A percentile compares a stretch with the other conserved stretches of the same genome.
These are phyloP conservation scores for Stictonetta naevosa DNA, from an alignment of 2,113 vertebrate genomes.

Conservation along the genomic window DNA sequence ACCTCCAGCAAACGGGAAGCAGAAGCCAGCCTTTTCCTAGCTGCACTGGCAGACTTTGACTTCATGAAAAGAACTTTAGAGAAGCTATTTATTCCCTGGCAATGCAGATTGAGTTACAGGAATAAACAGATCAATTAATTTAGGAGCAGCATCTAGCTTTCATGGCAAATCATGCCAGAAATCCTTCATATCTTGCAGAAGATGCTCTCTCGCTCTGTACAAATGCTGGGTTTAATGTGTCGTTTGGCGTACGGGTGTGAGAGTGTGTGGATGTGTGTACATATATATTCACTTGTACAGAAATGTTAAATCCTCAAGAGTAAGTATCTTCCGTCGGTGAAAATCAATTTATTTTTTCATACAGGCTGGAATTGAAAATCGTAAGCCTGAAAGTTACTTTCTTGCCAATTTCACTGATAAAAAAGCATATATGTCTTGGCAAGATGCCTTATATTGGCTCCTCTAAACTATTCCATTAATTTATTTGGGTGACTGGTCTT, in stretches of 20 bases:
- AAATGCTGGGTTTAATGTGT: not conserved
- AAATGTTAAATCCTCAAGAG: constrained; percentile 76
- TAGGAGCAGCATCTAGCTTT: not conserved
- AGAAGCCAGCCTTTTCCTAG: not conserved
- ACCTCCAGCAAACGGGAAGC: rapidly evolving
- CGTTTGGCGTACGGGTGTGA: not conserved
- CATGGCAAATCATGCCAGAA: not conserved
- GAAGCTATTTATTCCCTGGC: constrained; percentile 25
- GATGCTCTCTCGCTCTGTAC: not conserved
- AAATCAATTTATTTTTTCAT: constrained; percentile 82
- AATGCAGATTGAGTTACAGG: not conserved
- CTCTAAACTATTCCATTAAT: constrained; percentile 78
- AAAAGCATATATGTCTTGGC: constrained; percentile 72
- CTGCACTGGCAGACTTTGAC: rapidly evolving
- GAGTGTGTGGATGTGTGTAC: not conserved
- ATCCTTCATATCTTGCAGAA: not conserved
- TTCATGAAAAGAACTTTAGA: not conserved
- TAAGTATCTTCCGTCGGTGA: constrained; percentile 71
- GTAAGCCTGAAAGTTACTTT: constrained; percentile 76
- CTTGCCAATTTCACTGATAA: constrained; percentile 79
- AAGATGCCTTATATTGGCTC: constrained; percentile 61
- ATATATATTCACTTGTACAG: constrained; percentile 55
- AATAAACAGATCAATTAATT: constrained; percentile 61
- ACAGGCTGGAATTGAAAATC: constrained; percentile 76
- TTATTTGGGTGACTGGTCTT: constrained; percentile 75